These are phyloP conservation scores for Haemorhous mexicanus DNA, from an alignment of 2,113 vertebrate genomes.

Conservation along the genomic window DNA sequence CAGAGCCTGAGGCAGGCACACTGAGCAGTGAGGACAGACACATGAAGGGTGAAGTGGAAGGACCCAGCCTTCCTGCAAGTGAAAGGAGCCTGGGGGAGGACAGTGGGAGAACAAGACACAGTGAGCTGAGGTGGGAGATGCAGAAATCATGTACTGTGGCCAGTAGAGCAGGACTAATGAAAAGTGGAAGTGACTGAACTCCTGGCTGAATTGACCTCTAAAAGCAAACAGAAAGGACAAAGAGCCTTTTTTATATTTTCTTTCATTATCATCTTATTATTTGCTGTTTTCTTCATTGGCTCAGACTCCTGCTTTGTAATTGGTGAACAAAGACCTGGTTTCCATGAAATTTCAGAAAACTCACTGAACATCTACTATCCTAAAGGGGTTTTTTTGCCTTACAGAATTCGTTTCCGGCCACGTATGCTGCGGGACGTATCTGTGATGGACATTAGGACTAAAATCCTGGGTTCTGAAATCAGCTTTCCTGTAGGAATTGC, in stretches of 20 bases:
- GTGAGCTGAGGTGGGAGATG: not conserved
- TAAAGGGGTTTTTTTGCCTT: not conserved
- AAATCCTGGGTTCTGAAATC: constrained; percentile 84
- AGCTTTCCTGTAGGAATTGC: constrained; percentile 90
- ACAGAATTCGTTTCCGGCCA: constrained; percentile 86
- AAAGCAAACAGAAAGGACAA: not conserved
- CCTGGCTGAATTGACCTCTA: not conserved
- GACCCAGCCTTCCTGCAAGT: not conserved
- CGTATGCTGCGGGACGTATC: constrained; percentile 84
- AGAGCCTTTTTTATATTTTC: not conserved
- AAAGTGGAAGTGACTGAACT: not conserved
- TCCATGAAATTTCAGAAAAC: not conserved
- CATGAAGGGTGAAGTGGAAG: not conserved
- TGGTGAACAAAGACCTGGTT: not conserved
- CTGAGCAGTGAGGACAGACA: not conserved
- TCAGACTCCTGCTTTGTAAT: not conserved
- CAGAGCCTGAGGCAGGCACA: not conserved
- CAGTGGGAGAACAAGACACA: not conserved
- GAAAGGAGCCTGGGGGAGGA: not conserved
- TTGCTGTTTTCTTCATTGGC: not conserved
- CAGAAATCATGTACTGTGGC: not conserved
- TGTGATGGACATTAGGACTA: constrained; percentile 79
- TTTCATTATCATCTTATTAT: not conserved
- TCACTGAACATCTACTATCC: not conserved
- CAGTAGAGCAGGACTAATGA: not conserved